These are phyloP conservation scores for Nemoura dubitans DNA, from an alignment of 2,888 invertebrate genomes.

Conservation along the genomic window DNA sequence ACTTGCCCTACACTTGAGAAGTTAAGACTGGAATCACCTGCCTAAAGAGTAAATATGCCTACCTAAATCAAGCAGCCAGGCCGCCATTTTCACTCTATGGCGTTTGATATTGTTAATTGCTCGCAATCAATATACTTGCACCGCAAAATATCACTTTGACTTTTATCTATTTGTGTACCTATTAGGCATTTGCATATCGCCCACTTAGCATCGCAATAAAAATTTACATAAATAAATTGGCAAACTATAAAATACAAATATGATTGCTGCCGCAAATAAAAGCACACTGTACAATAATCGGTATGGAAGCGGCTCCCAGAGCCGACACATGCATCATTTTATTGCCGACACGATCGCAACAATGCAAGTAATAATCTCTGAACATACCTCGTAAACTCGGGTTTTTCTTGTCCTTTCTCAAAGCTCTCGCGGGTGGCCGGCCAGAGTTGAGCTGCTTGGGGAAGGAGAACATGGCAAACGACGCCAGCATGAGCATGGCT, in stretches of 20 bases:
- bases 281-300: background rate
- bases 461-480: conserved; percentile 90
- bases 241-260: background rate
- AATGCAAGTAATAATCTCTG: background rate
- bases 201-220: background rate
- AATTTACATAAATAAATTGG: conserved; percentile 3
- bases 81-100: background rate
- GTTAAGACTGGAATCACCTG: background rate
- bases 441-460: conserved; percentile 73
- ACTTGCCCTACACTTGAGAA: conserved; percentile 23
- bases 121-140: background rate
- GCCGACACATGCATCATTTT: background rate
- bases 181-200: background rate
- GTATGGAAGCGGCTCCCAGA: background rate
- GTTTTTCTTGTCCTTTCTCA: conserved; percentile 57
- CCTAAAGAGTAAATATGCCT: background rate
- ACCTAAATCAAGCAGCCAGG: background rate
- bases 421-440: conserved; percentile 48
- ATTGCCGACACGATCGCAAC: too few relatives aligned
- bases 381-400: conserved; percentile 61
- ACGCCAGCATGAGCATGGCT: conserved; percentile 81
- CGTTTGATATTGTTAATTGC: conserved; percentile 4
- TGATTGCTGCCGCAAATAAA: background rate
- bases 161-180: background rate
- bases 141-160: background rate